A percentile compares a stretch with the other conserved stretches of the same genome.
phyloP scores from a whole-genome alignment of 2,113 vertebrate genomes.

The Edolisoma coerulescens region DNA sequence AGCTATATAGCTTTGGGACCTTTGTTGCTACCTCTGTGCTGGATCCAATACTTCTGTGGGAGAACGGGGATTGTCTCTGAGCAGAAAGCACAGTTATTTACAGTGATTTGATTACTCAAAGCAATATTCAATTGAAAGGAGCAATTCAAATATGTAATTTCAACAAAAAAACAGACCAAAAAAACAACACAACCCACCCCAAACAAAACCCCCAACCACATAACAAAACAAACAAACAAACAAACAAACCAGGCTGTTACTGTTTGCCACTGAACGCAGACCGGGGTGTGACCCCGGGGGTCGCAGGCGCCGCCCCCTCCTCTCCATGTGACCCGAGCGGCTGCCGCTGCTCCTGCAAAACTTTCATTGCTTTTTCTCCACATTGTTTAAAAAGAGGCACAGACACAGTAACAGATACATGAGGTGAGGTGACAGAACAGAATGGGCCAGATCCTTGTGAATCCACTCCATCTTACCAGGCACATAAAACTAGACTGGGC shows the following conservation, averaged over 20 bases:
- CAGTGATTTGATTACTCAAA: neutral
- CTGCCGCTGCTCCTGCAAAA: neutral
- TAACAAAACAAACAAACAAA: too few relatives aligned
- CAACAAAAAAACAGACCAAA: neutral
- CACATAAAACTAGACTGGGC: neutral
- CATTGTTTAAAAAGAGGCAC: neutral
- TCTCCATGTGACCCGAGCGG: neutral
- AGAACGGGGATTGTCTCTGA: neutral
- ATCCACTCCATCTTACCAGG: neutral
- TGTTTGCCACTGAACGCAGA: neutral
- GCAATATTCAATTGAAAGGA: neutral
- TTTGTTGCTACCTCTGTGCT: neutral
- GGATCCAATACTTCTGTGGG: neutral
- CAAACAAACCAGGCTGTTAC: neutral
- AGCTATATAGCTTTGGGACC: neutral
- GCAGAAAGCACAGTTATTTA: neutral
- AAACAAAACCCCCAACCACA: accelerated
- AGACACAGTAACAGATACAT: neutral
- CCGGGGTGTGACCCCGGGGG: too few relatives aligned
- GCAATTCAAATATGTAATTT: neutral
- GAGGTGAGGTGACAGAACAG: neutral
- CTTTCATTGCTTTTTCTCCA: neutral
- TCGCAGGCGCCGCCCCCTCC: too few relatives aligned
- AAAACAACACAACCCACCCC: accelerated
- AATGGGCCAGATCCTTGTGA: neutral